Evolutionary conservation across 1,140 invertebrate species (phyloP), one percentile per base, ranked within the genome.

Genomic region (Cydia pomonella): DNA sequence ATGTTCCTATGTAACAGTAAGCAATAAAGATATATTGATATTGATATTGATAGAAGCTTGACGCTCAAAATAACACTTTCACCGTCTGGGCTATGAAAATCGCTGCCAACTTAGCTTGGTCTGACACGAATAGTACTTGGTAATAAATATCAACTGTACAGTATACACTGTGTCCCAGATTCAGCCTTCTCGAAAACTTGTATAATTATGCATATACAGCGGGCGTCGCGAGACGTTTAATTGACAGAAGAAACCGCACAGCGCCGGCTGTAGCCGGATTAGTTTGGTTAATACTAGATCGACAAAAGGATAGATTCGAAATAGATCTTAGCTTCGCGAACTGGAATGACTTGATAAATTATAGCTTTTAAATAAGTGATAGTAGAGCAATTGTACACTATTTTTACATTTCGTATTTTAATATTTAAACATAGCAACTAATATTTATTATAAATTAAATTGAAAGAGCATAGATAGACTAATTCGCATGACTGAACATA

Each of bases 181-280:
- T 59, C 53, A 23, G 7, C 53, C 53, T 50, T 13, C 13, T 53
- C 50, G 50, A 53, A 53, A 23, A 59, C 21, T 59, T 59, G 53
- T 59, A 59, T 59, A 59, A 59, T 59, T 59, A 23, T 59, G 21
- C 53, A 23, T 59, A 59, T 59, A 59, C 21, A 59, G 53, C 9
- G 21, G 53, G 50, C 27, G 16, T 33, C 64, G 29, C 64, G 29
- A 38, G 64, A 33, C 64, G 64, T 69, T 69, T 69, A 69, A 69
- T 69, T 69, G 64, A 69, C 64, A 69, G 33, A 69, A 69, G 64
- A 69, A 69, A 69, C 64, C 64, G 64, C 64, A 69, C 29, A 3
- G 64, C 64, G 29, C 64, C 64, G 29, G 6, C 64, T 69, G 27
- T 4, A 66, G 16, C 64, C 64, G 29, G 64, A 33, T 33, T 66